Evolutionary conservation across 2,113 vertebrate species (phyloP).

Genomic region (Macroglossus sobrinus): DNA sequence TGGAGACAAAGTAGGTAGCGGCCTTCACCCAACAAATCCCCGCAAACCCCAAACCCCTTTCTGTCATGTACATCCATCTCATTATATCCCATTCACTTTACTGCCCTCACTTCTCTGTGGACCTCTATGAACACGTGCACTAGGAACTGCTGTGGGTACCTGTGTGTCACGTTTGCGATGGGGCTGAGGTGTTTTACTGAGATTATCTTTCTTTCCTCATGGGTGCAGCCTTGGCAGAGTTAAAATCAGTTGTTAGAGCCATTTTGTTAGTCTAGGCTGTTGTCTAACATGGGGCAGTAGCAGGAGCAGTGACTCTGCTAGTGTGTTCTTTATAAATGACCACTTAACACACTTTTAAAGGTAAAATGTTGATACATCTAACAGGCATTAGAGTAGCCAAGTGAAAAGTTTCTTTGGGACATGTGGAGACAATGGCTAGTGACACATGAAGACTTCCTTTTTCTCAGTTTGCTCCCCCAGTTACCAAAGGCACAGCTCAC

Average conservation of each 20-base stretch:
- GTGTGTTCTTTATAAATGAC: neutral
- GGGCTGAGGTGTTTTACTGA: neutral
- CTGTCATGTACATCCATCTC: neutral
- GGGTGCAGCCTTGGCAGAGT: neutral
- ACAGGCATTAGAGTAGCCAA: neutral
- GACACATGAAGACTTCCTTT: neutral
- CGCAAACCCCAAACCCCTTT: fast-evolving
- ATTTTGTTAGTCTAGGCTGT: neutral
- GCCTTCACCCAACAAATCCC: neutral
- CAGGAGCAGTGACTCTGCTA: neutral
- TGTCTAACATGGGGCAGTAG: neutral
- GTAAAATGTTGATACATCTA: neutral
- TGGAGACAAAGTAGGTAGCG: neutral
- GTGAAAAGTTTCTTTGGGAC: neutral
- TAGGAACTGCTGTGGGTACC: neutral
- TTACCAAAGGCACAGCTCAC: neutral
- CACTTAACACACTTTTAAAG: neutral
- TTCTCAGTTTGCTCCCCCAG: neutral
- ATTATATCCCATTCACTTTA: neutral
- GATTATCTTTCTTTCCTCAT: neutral
- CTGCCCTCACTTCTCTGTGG: neutral
- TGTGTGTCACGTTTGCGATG: fast-evolving
- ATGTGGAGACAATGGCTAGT: neutral
- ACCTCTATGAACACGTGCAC: neutral
- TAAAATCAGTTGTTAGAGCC: neutral